Evolutionary conservation across 2,113 vertebrate genomes (phyloP).

Genomic region (Dunckerocampus dactyliophorus): DNA sequence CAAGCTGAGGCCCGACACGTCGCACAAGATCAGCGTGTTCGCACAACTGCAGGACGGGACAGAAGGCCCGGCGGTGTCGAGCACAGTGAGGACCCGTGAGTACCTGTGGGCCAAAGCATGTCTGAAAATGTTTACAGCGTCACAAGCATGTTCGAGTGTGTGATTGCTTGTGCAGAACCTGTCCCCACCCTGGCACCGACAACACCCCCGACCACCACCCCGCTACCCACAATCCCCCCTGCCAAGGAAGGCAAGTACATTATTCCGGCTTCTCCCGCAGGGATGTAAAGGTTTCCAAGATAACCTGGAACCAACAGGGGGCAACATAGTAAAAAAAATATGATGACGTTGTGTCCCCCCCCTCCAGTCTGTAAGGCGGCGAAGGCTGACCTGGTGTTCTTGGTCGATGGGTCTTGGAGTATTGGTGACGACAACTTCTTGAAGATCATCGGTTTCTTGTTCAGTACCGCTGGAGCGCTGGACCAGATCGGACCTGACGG

Average conservation of each 20-base stretch:
- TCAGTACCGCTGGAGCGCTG: constrained; percentile 86
- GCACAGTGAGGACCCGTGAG: constrained; percentile 81
- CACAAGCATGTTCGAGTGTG: neutral
- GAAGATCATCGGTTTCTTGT: constrained; percentile 91
- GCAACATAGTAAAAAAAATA: neutral
- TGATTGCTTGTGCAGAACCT: constrained; percentile 62
- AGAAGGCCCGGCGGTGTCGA: constrained; percentile 82
- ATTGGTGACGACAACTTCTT: constrained; percentile 96
- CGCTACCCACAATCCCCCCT: constrained; percentile 80
- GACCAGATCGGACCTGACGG: constrained; percentile 87
- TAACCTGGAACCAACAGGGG: neutral
- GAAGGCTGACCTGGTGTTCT: constrained; percentile 90
- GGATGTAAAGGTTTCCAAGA: neutral
- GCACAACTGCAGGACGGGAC: constrained; percentile 81
- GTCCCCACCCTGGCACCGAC: constrained; percentile 77
- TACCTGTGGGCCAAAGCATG: constrained; percentile 3
- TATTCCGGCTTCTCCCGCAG: neutral
- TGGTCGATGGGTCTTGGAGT: constrained; percentile 97
- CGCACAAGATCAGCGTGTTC: constrained; percentile 84
- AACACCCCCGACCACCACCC: constrained; percentile 72
- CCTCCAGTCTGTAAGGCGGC: constrained; percentile 86
- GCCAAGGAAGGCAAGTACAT: constrained; percentile 80
- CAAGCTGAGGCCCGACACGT: constrained; percentile 79
- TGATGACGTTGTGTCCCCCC: neutral
- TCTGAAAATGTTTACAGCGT: neutral